Evolutionary conservation across 2,113 vertebrate genomes (phyloP), one percentile per base, ranked within the genome.

Genomic region (Syngnathus typhle): DNA sequence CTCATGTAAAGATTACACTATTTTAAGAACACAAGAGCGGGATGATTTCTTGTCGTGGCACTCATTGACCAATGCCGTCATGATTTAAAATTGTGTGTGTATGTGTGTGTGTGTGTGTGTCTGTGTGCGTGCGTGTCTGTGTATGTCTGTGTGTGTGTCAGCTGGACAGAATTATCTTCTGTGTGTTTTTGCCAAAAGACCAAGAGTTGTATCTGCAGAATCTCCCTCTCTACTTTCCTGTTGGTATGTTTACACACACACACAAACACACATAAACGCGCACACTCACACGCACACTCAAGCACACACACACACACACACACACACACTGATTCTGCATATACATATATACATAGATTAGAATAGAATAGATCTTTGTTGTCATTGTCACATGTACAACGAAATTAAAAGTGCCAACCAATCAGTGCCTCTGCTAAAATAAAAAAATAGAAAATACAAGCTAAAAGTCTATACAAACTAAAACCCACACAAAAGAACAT

Each of bases 151-250:
- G 69, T 75, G 62, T 76, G 0, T 79, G 16, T 85, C 82, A 92
- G 91, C 65, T 92, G 84, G 91, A 92, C 87, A 88, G 90, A 82
- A 77, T 92, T 79, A 84, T 92, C 82, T 89, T 92, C 86, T 92
- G 91, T 59, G 87, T 91, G 70, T 92, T 92, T 68, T 82, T 91
- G 76, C 88, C 88, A 13, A 82, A 75, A 71, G 91, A 92, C 68
- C 84, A 87, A 73, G 77, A 90, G 66, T 82, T 92, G 61, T 92
- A 92, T 74, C 82, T 82, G 74, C 73, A 84, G 56, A 87, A 81
- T 70, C 81, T 92, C 73, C 87, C 89, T 16, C 83, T 87, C 62
- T 91, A 91, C 82, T 92, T 92, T 80, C 89, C 91, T 59, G 69
- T 72, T 64, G 89, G 90, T 91, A 70, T 89, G 91, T 79, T 63